A percentile compares a stretch with the other conserved stretches of the same genome.
Evolutionary conservation across 2,113 vertebrate genomes (phyloP).

Genomic region (Gymnarchus niloticus): DNA sequence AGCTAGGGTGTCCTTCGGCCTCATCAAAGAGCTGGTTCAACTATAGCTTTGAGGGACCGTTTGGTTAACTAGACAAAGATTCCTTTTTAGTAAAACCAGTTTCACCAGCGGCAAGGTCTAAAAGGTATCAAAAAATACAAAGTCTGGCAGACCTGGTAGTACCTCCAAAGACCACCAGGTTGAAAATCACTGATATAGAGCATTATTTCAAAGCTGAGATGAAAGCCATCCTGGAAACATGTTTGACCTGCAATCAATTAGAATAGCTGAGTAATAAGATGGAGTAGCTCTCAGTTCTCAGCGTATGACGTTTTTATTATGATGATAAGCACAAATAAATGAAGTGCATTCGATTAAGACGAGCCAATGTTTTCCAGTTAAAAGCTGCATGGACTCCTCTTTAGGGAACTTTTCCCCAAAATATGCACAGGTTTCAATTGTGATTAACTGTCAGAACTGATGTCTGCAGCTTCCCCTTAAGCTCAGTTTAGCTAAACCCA

Average conservation of each 20-base stretch:
- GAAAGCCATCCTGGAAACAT: background rate
- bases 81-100: background rate
- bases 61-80: background rate
- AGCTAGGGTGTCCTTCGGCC: background rate
- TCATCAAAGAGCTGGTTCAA: background rate
- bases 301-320: background rate
- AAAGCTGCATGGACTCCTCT: no score
- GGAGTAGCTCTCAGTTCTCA: no score
- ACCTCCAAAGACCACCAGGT: no score
- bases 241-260: background rate
- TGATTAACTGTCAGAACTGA: background rate
- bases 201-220: background rate
- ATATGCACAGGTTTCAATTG: no score
- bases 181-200: background rate
- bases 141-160: background rate
- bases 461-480: background rate
- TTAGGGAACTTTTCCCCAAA: no score
- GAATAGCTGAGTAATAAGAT: background rate
- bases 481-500: background rate
- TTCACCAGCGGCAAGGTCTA: background rate
- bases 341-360: background rate
- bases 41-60: background rate
- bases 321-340: background rate
- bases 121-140: background rate
- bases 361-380: background rate